Percentiles rank a stretch among this genome's conserved stretches.
Evolutionary conservation across 1,140 invertebrate species (phyloP).

Genomic region (Oppia nitens): DNA sequence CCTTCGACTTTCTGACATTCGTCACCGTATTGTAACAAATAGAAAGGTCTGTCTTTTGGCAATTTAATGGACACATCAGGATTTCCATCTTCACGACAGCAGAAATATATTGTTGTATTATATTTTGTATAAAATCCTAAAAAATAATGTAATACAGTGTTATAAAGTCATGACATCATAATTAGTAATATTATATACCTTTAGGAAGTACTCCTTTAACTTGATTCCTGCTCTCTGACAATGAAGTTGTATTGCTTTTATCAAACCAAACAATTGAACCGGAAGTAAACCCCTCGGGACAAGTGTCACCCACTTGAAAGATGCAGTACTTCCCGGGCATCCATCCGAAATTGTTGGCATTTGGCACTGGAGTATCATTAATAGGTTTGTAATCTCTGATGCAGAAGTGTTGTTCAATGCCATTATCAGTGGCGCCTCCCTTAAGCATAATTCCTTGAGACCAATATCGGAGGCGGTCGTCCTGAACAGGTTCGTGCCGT

Average conservation of each 20-base stretch:
- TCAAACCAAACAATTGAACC: conserved; percentile 24
- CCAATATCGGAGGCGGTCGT: conserved; percentile 22
- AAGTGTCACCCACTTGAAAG: conserved; percentile 21
- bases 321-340: conserved; percentile 25
- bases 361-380: conserved; percentile 16
- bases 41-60: conserved; percentile 23
- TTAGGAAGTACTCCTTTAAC: not conserved
- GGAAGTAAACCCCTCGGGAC: conserved; percentile 22
- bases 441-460: conserved; percentile 20
- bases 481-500: conserved; percentile 18
- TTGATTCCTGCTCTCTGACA: not conserved
- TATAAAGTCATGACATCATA: too few species aligned
- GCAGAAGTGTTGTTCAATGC: conserved; percentile 23
- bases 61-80: conserved; percentile 20
- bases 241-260: conserved; percentile 13
- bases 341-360: conserved; percentile 7
- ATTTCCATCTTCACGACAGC: conserved; percentile 23
- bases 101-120: conserved; percentile 23
- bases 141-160: too few species aligned
- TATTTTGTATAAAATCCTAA: conserved; percentile 22
- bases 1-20: conserved; percentile 24
- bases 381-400: conserved; percentile 15
- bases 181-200: not conserved
- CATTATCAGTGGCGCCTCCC: conserved; percentile 17
- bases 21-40: conserved; percentile 23